Conservation (phyloP, 2,113 vertebrate genomes). For the Haemorhous mexicanus region DNA sequence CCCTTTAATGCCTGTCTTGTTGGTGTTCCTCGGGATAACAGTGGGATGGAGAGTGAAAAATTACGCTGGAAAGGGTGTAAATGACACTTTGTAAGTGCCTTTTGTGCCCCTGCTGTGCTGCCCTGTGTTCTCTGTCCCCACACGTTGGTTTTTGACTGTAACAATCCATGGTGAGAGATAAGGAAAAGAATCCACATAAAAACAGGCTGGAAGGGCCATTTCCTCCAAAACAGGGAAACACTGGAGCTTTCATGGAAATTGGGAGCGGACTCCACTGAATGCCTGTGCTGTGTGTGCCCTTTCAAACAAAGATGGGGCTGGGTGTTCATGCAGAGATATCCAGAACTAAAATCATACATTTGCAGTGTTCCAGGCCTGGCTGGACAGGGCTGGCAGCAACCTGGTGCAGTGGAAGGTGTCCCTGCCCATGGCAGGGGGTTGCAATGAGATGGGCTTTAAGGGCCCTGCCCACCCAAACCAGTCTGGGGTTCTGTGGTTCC, state of each 20-base stretch:
- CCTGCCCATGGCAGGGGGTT: neutral
- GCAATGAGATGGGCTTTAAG: neutral
- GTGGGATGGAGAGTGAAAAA: neutral
- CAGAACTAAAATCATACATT: neutral
- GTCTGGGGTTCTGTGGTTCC: neutral
- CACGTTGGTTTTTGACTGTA: accelerated
- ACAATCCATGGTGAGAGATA: too few species aligned
- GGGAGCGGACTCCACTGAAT: neutral
- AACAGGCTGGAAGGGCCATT: neutral
- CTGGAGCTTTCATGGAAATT: neutral
- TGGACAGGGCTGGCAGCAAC: neutral
- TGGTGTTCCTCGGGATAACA: neutral
- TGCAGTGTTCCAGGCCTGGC: neutral
- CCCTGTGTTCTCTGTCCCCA: neutral
- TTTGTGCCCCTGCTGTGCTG: neutral
- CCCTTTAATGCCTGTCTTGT: neutral
- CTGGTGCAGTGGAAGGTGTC: neutral
- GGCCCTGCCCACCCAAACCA: neutral
- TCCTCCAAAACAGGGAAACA: neutral
- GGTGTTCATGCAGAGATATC: neutral
- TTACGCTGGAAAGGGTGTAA: neutral
- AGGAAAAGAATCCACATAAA: neutral
- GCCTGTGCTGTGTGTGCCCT: neutral
- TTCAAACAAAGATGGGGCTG: neutral
- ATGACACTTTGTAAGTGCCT: neutral